phyloP scores from a whole-genome alignment of 2,113 vertebrate genomes.

The Calidris pugnax region DNA sequence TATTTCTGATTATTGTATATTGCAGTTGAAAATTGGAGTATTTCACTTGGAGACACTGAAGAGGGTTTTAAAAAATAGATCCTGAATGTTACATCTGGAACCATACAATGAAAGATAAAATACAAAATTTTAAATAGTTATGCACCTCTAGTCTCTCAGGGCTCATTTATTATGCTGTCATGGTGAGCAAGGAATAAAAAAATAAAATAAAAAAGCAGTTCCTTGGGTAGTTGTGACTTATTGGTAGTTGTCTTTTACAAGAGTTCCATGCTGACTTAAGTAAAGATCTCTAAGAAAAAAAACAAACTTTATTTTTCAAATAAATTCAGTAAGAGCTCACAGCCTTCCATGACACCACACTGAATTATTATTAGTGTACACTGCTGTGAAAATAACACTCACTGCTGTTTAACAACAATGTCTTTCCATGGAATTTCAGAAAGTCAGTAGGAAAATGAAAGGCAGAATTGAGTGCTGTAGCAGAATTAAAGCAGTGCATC shows the following conservation, averaged over 20 bases:
- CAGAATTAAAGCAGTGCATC: conserved; percentile 2
- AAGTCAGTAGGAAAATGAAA: conserved; percentile 47
- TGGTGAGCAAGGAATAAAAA: conserved; percentile 73
- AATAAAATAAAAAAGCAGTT: conserved; percentile 68
- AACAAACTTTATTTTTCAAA: conserved; percentile 73
- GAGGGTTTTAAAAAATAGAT: conserved; percentile 41
- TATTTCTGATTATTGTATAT: conserved; percentile 34
- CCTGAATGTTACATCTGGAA: conserved; percentile 60
- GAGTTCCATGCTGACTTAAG: conserved; percentile 74
- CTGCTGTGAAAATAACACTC: conserved; percentile 60
- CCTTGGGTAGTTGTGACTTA: conserved; percentile 71
- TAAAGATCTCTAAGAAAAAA: conserved; percentile 67
- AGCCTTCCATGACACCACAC: conserved; percentile 54
- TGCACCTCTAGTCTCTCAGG: conserved; percentile 55
- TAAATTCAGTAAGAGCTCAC: conserved; percentile 69
- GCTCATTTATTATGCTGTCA: conserved; percentile 76
- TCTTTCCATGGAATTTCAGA: conserved; percentile 49
- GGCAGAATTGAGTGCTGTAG: conserved; percentile 50
- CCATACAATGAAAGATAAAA: conserved; percentile 57
- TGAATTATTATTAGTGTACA: conserved; percentile 67
- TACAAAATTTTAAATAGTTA: conserved; percentile 66
- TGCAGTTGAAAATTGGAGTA: conserved; percentile 39
- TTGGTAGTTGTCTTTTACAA: conserved; percentile 75
- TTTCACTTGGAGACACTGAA: conserved; percentile 62
- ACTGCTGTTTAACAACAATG: conserved; percentile 58